Conservation (phyloP, 1,140 invertebrate genomes). For the Drosophila pectinifera region DNA sequence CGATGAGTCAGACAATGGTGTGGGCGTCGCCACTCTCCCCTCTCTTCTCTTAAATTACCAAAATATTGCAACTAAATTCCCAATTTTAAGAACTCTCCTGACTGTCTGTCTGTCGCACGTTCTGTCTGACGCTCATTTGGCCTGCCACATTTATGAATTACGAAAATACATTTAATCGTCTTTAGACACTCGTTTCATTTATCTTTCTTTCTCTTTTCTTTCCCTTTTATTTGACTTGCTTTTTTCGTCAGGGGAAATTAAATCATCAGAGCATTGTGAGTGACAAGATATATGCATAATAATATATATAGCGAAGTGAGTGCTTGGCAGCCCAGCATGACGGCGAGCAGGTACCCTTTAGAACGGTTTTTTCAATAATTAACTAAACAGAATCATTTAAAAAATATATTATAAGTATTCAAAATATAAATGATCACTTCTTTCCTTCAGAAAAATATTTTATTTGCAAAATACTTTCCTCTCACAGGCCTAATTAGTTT, state of each 20-base stretch:
- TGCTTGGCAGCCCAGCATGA: neutral
- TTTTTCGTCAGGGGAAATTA: conserved; percentile 71
- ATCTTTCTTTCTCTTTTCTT: conserved; percentile 4
- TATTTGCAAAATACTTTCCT: neutral
- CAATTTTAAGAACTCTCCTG: conserved; percentile 47
- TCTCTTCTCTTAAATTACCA: conserved; percentile 64
- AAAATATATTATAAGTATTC: neutral
- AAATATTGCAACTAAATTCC: conserved; percentile 67
- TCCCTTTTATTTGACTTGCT: conserved; percentile 34
- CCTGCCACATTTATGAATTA: conserved; percentile 59
- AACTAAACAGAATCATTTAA: too few relatives aligned
- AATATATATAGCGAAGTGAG: conserved; percentile 4
- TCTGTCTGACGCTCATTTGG: conserved; percentile 28
- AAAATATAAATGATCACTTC: neutral
- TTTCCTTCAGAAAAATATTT: neutral
- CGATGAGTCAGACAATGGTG: conserved; percentile 46
- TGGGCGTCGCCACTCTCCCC: conserved; percentile 35
- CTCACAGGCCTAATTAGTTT: neutral
- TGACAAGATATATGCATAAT: conserved; percentile 59
- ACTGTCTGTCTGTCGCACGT: neutral
- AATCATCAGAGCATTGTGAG: conserved; percentile 69
- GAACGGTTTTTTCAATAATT: too few relatives aligned
- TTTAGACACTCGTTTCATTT: conserved; percentile 42
- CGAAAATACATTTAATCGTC: conserved; percentile 70
- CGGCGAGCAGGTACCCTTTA: conserved; percentile 2